phyloP scores from a whole-genome alignment of 2,888 invertebrate genomes.

The Autographa gamma region DNA sequence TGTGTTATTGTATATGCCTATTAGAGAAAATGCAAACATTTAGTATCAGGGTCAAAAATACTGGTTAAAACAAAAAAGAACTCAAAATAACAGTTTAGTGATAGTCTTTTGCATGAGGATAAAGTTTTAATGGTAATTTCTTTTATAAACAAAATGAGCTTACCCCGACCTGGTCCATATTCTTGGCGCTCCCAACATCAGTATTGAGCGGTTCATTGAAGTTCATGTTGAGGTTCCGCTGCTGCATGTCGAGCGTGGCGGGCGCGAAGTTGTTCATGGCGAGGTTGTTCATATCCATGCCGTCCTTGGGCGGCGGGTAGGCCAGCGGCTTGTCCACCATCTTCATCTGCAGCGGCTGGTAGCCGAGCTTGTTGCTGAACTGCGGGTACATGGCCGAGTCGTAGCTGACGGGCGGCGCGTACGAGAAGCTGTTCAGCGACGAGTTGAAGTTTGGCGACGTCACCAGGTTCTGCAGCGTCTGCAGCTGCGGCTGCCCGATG shows the following conservation, averaged over 20 bases:
- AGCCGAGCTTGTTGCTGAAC: conserved; percentile 74
- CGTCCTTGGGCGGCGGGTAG: conserved; percentile 69
- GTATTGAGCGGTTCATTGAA: conserved; percentile 65
- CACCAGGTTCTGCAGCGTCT: conserved; percentile 74
- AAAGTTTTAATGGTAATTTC: conserved; percentile 1
- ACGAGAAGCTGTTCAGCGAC: conserved; percentile 74
- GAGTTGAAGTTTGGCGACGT: conserved; percentile 79
- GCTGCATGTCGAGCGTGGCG: conserved; percentile 70
- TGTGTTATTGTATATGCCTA: not conserved
- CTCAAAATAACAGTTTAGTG: conserved; percentile 3
- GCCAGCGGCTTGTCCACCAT: conserved; percentile 68
- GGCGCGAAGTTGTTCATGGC: conserved; percentile 61
- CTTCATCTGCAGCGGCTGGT: conserved; percentile 73
- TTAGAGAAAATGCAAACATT: not conserved
- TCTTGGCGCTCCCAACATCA: conserved; percentile 64
- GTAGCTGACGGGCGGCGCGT: conserved; percentile 73
- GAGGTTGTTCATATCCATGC: conserved; percentile 66
- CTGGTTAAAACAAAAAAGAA: not conserved
- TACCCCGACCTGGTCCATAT: conserved; percentile 72
- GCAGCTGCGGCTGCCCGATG: conserved; percentile 77
- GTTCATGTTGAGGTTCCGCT: conserved; percentile 67
- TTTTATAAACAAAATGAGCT: conserved; percentile 39
- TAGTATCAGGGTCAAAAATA: not conserved
- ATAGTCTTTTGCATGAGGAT: conserved; percentile 3
- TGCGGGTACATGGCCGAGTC: conserved; percentile 84